These are phyloP conservation scores for Cephus pygmeus DNA, from an alignment of 2,888 invertebrate species.

Conservation along the genomic window DNA sequence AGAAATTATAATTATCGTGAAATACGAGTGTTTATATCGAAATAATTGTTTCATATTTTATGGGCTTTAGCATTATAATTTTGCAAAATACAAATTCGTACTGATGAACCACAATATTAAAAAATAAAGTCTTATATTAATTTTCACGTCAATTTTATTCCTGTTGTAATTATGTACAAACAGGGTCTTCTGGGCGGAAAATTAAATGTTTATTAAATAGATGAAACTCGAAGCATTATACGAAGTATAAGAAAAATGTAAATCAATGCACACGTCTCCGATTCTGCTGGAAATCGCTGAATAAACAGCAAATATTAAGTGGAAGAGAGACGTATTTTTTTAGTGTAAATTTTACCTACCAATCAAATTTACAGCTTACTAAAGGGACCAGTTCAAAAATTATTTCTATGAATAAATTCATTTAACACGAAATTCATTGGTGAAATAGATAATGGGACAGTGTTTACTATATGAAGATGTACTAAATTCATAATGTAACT, in stretches of 20 bases:
- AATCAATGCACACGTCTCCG: not conserved
- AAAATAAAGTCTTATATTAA: not conserved
- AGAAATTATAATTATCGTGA: not conserved
- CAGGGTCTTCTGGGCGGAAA: not conserved
- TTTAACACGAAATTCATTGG: not conserved
- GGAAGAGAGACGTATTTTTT: not conserved
- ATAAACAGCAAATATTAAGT: not conserved
- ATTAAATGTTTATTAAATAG: not conserved
- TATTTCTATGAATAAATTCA: not conserved
- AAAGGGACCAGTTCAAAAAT: not conserved
- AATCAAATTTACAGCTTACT: not conserved
- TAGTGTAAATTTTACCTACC: not conserved
- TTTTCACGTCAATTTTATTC: not conserved
- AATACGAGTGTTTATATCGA: not conserved
- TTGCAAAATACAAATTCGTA: not conserved
- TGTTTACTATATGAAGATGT: not conserved
- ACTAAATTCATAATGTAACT: not conserved
- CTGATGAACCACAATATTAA: not conserved
- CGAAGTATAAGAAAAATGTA: not conserved
- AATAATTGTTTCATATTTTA: not conserved
- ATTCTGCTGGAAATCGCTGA: not conserved
- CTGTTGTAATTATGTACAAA: not conserved
- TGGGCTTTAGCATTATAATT: not conserved
- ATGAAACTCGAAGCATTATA: not conserved
- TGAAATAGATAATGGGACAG: not conserved